Evolutionary conservation across 2,888 invertebrate genomes (phyloP), one percentile per base, ranked within the genome.

Genomic region (Eudasyphora cyanicolor): DNA sequence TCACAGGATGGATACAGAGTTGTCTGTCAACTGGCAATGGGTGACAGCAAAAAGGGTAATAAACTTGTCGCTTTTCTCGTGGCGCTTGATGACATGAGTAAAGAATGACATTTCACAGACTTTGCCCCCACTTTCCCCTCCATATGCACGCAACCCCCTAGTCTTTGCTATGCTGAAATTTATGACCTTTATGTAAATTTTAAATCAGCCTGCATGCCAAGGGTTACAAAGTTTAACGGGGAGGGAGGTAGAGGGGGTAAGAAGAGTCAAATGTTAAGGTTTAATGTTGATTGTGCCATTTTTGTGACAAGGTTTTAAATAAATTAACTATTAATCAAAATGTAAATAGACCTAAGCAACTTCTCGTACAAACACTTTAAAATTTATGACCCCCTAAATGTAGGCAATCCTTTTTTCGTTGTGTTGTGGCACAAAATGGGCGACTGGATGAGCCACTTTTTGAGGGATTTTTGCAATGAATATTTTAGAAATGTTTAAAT

Each of bases 241-340:
- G 19, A 17, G n/a, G 6, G 2, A 21, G 10, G 10, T 2, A 10
- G 24, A 21, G 21, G 54, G 57, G 57, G 27, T 24, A 3, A 2
- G 45, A n/a, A n/a, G 14, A 45, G 45, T 2, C 45, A 14, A 12
- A 10, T 10, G 38, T 38, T 2, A 2, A 38, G 38, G 8, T 38
- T 38, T 38, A 38, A 38, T 38, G 12, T 8, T 10, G 38, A 12
- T 38, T 12, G 8, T 27, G 5, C 27, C 12, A n/a, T n/a, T n/a
- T n/a, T 35, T 71, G 10, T n/a, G 17, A 49, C 21, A 2, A 67
- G 24, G 38, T 76, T 60, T 76, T 73, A 76, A 82, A 74, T 79
- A 76, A 79, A 64, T 76, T 79, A 60, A 51, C 71, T 51, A 76
- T 71, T 67, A 79, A 79, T 67, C 60, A 79, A 74, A 77, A 76